Evolutionary conservation across 2,113 vertebrate genomes (phyloP), one percentile per base, ranked within the genome.

Genomic region (Atrichornis clamosus): DNA sequence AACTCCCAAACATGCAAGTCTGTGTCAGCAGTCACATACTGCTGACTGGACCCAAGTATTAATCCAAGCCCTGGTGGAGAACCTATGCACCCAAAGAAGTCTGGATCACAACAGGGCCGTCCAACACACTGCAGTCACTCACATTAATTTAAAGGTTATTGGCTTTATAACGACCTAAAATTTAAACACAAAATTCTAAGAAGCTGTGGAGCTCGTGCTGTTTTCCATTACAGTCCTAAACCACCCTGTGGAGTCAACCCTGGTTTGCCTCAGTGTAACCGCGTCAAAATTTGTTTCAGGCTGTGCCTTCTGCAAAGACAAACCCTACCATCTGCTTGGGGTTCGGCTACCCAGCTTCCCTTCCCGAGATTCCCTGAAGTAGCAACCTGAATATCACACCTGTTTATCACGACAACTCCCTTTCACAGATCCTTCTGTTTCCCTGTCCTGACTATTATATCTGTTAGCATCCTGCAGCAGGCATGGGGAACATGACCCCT

Each of bases 371-470:
- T 93, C 78, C 88, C 97, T 95, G 77, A 89, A 91, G 87, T 85
- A 87, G 89, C 70, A 93, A 85, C 86, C 94, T 97, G 95, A 77
- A 82, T 88, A 74, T 98, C 93, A 96, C 90, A 97, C 87, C 95
- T 97, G 92, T 97, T 96, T 95, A 97, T 95, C 89, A 85, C 3
- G 89, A 95, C 96, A 97, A 88, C 91, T 89, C 89, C 94, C 85
- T 93, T 88, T 86, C 94, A 94, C 88, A 91, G 93, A 87, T 94
- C 83, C 90, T 63, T 92, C 80, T 93, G 94, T 80, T 93, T 87
- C 89, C 93, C 84, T 89, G 88, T 82, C 97, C 95, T 93, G 93
- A 94, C 95, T 50, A 90, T 94, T 89, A 73, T 37, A 76, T 87
- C 82, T 94, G 82, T 87, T 95, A 95, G 88, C 93, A 85, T 63